Evolutionary conservation across 2,797 vertebrate species (phyloP), one percentile per base, ranked within the genome.

Genomic region (Florisuga fusca): DNA sequence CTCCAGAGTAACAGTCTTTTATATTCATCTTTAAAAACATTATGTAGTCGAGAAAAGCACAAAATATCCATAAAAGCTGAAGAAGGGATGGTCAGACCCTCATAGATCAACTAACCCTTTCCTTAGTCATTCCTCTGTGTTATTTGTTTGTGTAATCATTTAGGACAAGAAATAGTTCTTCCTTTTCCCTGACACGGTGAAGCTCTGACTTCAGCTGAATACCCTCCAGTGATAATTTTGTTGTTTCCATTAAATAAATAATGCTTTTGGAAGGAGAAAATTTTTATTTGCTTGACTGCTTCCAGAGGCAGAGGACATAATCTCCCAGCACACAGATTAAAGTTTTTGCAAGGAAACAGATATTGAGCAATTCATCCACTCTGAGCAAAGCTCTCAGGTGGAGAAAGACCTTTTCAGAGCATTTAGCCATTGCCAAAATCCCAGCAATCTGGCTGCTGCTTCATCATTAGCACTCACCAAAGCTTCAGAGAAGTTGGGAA

Each of bases 11-110:
- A 58, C 54, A 0, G 0, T 73, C 43, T 90, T 84, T 91, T 84
- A 73, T 73, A 90, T 90, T 89, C 73, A n/a, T 62, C 84, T 84
- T 82, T 94, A 51, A 84, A 91, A 90, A 90, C 12, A 77, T 12
- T 81, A 29, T 75, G 43, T 95, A 16, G 54, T 81, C 86, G 34
- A 66, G 12, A 91, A 74, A 71, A 81, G 22, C 14, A 83, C 10
- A 89, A 82, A 87, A 90, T 64, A 67, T 6, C 33, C 38, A 46
- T 45, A 51, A 82, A 79, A 76, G 8, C 14, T 50, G 18, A 57
- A 73, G 36, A 79, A 45, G 21, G 7, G 11, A 16, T 73, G 16
- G 8, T 61, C 46, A 34, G 45, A 54, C 9, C 63, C 59, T 69
- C 43, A 68, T 6, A 48, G 12, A 34, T 77, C 27, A 73, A 45